Conservation (phyloP, 1,140 invertebrate genomes). For the Chrysoperla carnea region DNA sequence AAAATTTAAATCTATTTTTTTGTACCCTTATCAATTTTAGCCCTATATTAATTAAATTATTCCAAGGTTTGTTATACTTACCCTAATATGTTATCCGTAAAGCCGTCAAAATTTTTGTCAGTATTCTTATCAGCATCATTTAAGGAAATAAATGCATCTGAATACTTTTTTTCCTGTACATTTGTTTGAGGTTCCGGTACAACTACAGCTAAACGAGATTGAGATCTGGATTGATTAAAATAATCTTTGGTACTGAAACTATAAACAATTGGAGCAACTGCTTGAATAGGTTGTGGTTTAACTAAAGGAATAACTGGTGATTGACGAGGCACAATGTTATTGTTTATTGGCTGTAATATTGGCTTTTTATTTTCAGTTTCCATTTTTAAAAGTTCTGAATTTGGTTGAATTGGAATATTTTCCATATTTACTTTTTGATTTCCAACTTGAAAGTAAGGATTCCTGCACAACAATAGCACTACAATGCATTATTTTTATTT, state of each 20-base stretch:
- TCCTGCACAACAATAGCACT: neutral
- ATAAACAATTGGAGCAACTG: conserved; percentile 18
- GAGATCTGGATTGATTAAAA: conserved; percentile 13
- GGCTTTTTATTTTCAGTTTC: neutral
- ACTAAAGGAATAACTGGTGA: conserved; percentile 9
- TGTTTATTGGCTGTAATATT: conserved; percentile 1
- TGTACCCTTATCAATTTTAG: no score
- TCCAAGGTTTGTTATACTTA: no score
- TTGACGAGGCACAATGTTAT: neutral
- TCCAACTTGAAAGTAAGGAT: neutral
- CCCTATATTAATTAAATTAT: no score
- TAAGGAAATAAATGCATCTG: conserved; percentile 15
- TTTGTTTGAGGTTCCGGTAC: conserved; percentile 5
- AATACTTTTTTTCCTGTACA: conserved; percentile 15
- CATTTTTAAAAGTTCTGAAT: neutral
- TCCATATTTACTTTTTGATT: neutral
- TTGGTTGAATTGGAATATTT: neutral
- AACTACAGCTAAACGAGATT: conserved; percentile 1
- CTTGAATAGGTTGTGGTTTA: conserved; percentile 12
- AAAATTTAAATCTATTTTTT: no score
- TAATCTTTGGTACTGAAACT: conserved; percentile 19
- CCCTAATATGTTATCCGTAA: conserved; percentile 38
- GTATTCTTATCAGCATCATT: conserved; percentile 12
- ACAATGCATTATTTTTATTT: neutral
- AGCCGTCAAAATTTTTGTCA: conserved; percentile 29